phyloP scores from a whole-genome alignment of 2,888 invertebrate species.

The Hermaeophaga mercurialis region DNA sequence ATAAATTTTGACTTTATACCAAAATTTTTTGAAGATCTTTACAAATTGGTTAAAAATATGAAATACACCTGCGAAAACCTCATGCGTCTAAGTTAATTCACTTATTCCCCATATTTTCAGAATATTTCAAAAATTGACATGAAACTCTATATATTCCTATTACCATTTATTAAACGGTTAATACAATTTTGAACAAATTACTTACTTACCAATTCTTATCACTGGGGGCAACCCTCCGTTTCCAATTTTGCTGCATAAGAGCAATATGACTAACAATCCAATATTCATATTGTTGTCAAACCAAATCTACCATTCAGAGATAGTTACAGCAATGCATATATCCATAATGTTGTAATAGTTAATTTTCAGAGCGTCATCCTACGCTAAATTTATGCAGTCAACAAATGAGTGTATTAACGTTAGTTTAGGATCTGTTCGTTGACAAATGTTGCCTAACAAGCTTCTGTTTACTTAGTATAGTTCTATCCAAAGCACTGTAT shows the following conservation, averaged over 20 bases:
- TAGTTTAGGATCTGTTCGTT: slow-evolving; percentile 42
- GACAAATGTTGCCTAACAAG: slow-evolving; percentile 46
- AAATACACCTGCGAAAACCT: too few relatives aligned
- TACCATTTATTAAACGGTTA: too few relatives aligned
- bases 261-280: slow-evolving; percentile 21
- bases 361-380: slow-evolving; percentile 14
- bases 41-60: too few relatives aligned
- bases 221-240: slow-evolving; percentile 65
- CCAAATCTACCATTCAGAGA: slow-evolving; percentile 12
- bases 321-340: slow-evolving; percentile 34
- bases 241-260: slow-evolving; percentile 43
- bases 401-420: slow-evolving; percentile 45
- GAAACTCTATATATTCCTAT: too few relatives aligned
- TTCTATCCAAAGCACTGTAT: not conserved
- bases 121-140: too few relatives aligned
- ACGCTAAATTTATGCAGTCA: slow-evolving; percentile 39
- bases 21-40: too few relatives aligned
- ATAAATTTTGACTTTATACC: too few relatives aligned
- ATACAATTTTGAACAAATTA: too few relatives aligned
- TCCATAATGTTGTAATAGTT: slow-evolving; percentile 13
- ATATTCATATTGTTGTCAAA: slow-evolving; percentile 37
- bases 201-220: slow-evolving; percentile 69
- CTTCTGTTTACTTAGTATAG: not conserved
- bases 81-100: too few relatives aligned
- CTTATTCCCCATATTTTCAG: too few relatives aligned